phyloP scores from a whole-genome alignment of 2,888 invertebrate genomes.

The Teleiodes luculella region DNA sequence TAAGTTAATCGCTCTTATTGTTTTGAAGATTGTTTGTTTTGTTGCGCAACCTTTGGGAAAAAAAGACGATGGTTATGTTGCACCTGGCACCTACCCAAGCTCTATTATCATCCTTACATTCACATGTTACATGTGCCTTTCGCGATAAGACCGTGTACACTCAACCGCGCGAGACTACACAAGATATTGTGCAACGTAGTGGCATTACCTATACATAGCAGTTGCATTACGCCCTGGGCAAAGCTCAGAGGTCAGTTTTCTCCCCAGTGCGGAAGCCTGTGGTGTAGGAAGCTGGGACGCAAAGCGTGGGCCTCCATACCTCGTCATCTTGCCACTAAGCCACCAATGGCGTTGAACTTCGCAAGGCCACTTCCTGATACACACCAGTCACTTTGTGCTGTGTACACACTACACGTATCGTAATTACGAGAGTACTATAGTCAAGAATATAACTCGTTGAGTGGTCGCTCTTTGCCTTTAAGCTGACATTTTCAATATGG shows the following conservation, averaged over 20 bases:
- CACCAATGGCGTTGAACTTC: constrained; percentile 58
- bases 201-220: constrained; percentile 33
- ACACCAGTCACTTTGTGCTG: constrained; percentile 35
- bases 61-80: too few relatives aligned
- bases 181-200: constrained; percentile 6
- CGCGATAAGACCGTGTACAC: too few relatives aligned
- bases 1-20: too few relatives aligned
- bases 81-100: too few relatives aligned
- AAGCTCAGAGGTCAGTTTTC: constrained; percentile 60
- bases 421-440: neutral
- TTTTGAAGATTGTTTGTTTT: too few relatives aligned
- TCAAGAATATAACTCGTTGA: neutral
- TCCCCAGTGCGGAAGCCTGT: constrained; percentile 53
- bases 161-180: neutral
- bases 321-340: constrained; percentile 20
- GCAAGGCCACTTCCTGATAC: constrained; percentile 60
- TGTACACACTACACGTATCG: constrained; percentile 31
- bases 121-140: too few relatives aligned
- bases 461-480: neutral
- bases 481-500: neutral
- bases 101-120: too few relatives aligned
- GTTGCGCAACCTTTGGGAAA: too few relatives aligned
- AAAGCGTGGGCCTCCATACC: constrained; percentile 30
- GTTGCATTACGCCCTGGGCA: constrained; percentile 37
- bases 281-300: constrained; percentile 34